Evolutionary conservation across 2,797 vertebrate genomes (phyloP).

Genomic region (Darevskia mixta): DNA sequence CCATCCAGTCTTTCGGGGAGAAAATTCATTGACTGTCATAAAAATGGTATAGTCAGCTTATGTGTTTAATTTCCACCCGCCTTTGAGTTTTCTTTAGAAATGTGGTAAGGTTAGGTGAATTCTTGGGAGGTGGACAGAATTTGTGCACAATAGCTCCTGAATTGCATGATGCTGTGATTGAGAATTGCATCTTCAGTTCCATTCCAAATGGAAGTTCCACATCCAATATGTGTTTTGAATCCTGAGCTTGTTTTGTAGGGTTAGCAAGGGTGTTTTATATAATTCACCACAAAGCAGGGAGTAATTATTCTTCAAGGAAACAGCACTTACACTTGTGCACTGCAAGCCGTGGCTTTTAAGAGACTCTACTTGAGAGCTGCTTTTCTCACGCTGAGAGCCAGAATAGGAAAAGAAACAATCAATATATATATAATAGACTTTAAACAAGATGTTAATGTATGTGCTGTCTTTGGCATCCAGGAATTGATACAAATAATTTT

Average conservation of each 20-base stretch:
- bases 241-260: background rate
- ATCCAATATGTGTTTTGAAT: background rate
- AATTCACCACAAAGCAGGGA: background rate
- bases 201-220: background rate
- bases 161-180: background rate
- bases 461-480: background rate
- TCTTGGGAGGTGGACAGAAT: background rate
- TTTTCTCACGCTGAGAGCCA: background rate
- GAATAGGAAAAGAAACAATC: background rate
- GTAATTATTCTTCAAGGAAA: background rate
- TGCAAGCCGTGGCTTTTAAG: background rate
- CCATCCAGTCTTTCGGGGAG: background rate
- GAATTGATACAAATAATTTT: background rate
- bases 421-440: constrained; percentile 1
- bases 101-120: background rate
- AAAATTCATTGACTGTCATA: background rate
- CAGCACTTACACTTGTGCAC: background rate
- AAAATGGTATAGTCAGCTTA: too few relatives aligned
- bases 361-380: background rate
- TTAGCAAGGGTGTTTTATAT: background rate
- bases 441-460: constrained; percentile 3
- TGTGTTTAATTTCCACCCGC: background rate
- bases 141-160: background rate
- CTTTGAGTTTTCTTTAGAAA: background rate
- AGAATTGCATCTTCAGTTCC: background rate